These are phyloP conservation scores for Ceramica pisi DNA, from an alignment of 2,888 invertebrate genomes.

Conservation along the genomic window DNA sequence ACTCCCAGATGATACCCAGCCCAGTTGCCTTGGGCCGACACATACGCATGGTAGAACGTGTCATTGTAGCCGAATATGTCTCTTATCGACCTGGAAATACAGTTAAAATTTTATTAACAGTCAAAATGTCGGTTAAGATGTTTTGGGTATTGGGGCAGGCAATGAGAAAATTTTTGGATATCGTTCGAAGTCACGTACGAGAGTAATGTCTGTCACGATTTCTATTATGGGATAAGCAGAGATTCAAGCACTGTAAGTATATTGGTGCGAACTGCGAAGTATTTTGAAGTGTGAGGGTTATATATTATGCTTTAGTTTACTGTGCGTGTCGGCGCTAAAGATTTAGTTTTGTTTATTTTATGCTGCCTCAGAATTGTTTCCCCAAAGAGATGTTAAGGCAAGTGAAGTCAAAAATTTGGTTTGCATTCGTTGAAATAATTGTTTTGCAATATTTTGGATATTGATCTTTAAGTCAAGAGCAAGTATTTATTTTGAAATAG, in stretches of 20 bases:
- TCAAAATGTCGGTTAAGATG: background rate
- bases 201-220: constrained; percentile 63
- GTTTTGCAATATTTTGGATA: no score
- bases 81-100: constrained; percentile 82
- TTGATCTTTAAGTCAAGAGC: no score
- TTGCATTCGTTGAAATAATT: no score
- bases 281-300: constrained; percentile 23
- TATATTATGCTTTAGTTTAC: background rate
- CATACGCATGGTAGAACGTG: constrained; percentile 88
- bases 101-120: constrained; percentile 1
- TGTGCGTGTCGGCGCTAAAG: background rate
- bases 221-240: constrained; percentile 52
- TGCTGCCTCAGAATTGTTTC: background rate
- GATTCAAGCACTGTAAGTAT: constrained; percentile 44
- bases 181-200: constrained; percentile 55
- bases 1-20: constrained; percentile 88
- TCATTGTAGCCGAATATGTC: constrained; percentile 88
- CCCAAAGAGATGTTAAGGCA: background rate
- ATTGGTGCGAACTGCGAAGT: constrained; percentile 36
- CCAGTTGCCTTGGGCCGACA: constrained; percentile 89
- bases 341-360: background rate
- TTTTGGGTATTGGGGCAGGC: constrained; percentile 10
- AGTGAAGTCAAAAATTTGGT: background rate
- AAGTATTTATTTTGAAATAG: no score
- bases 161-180: constrained; percentile 54